Evolutionary conservation across 2,888 invertebrate genomes (phyloP).

Genomic region (Heliothis peltigera): DNA sequence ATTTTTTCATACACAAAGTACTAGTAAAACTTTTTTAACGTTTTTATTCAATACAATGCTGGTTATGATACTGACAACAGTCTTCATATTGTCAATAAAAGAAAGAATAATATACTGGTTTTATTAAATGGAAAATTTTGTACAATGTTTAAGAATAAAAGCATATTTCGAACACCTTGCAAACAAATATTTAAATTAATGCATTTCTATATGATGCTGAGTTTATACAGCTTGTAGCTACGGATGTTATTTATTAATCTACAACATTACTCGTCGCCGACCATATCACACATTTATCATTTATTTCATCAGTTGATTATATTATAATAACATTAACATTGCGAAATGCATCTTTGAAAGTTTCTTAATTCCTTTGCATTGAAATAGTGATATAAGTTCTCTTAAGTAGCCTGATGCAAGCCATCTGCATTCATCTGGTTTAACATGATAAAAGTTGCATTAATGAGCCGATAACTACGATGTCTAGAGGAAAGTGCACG

Average conservation of each 20-base stretch:
- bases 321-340: slow-evolving; percentile 48
- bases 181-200: slow-evolving; percentile 50
- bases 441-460: slow-evolving; percentile 26
- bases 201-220: slow-evolving; percentile 40
- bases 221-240: slow-evolving; percentile 38
- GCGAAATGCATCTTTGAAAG: slow-evolving; percentile 23
- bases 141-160: slow-evolving; percentile 21
- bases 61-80: slow-evolving; percentile 4
- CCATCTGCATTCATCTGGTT: slow-evolving; percentile 27
- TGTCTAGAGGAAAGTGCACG: slow-evolving; percentile 26
- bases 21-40: background rate
- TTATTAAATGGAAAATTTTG: slow-evolving; percentile 16
- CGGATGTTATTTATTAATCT: slow-evolving; percentile 37
- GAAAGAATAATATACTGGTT: slow-evolving; percentile 30
- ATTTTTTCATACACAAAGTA: too few species aligned
- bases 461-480: slow-evolving; percentile 26
- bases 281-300: slow-evolving; percentile 45
- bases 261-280: slow-evolving; percentile 10
- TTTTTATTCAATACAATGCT: background rate
- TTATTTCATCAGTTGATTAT: slow-evolving; percentile 41
- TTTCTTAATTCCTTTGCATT: slow-evolving; percentile 28
- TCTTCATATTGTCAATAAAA: slow-evolving; percentile 1
- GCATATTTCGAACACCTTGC: slow-evolving; percentile 53
- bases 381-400: slow-evolving; percentile 20
- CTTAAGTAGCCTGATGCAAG: slow-evolving; percentile 18